phyloP scores from a whole-genome alignment of 2,888 invertebrate species.

The Caradrina clavipalpis region DNA sequence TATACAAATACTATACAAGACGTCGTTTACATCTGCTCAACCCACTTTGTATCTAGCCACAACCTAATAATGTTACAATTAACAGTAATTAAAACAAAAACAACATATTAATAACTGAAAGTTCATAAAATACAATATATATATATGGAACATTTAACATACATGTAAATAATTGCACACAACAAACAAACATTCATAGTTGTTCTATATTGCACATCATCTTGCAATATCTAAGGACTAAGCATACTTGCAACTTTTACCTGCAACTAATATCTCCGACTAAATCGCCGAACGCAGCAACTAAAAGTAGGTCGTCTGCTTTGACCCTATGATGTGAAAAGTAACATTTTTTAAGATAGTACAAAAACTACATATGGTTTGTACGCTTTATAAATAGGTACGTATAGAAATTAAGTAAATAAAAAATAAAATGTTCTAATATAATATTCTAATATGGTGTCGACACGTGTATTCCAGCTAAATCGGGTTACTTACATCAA shows the following conservation, averaged over 20 bases:
- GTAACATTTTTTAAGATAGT: neutral
- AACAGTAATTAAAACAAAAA: neutral
- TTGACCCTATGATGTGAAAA: neutral
- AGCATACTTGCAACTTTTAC: neutral
- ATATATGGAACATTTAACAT: conserved; percentile 1
- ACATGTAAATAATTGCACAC: neutral
- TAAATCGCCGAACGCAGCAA: too few relatives aligned
- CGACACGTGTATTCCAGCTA: conserved; percentile 19
- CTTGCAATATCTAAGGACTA: conserved; percentile 15
- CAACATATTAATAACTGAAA: neutral
- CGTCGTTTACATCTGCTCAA: neutral
- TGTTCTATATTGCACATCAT: conserved; percentile 12
- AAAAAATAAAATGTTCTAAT: neutral
- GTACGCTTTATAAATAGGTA: neutral
- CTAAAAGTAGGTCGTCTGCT: too few relatives aligned
- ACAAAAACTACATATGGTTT: neutral
- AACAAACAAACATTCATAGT: neutral
- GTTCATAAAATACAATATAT: conserved; percentile 3
- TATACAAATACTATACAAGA: neutral
- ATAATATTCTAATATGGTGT: conserved; percentile 4
- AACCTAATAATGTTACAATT: neutral
- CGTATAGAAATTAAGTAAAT: conserved; percentile 1
- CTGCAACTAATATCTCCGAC: too few relatives aligned
- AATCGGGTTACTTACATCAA: conserved; percentile 18
- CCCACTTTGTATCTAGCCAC: conserved; percentile 5